These are phyloP conservation scores for Lingula anatina DNA, from an alignment of 2,888 invertebrate species.

Conservation along the genomic window DNA sequence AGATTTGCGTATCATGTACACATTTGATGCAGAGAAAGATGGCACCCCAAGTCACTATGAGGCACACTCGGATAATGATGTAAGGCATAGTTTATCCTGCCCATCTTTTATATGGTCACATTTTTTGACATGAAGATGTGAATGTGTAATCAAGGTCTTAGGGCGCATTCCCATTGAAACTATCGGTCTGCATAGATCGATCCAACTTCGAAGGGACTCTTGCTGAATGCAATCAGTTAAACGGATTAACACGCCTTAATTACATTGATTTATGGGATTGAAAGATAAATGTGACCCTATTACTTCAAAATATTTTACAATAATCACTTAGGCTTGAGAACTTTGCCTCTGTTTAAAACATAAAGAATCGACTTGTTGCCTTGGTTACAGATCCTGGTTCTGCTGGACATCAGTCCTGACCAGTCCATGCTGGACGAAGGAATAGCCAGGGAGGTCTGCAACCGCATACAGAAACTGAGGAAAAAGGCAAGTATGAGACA, in stretches of 20 bases:
- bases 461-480: slow-evolving; percentile 89
- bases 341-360: background rate
- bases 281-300: too few species aligned
- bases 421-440: slow-evolving; percentile 91
- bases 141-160: too few species aligned
- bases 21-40: slow-evolving; percentile 58
- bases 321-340: background rate
- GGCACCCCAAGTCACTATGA: slow-evolving; percentile 61
- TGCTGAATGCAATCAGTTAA: too few species aligned
- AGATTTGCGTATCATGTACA: slow-evolving; percentile 65
- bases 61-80: slow-evolving; percentile 81
- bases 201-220: too few species aligned
- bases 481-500: too few species aligned
- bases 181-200: too few species aligned
- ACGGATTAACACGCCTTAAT: too few species aligned
- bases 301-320: too few species aligned
- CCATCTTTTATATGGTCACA: too few species aligned
- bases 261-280: too few species aligned
- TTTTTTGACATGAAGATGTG: too few species aligned
- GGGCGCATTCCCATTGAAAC: too few species aligned
- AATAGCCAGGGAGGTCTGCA: slow-evolving; percentile 88
- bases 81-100: slow-evolving; percentile 16
- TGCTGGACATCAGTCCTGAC: slow-evolving; percentile 84
- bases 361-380: background rate
- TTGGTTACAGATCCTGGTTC: slow-evolving; percentile 63